Evolutionary conservation across 2,113 vertebrate genomes (phyloP), one percentile per base, ranked within the genome.

Genomic region (Trichomycterus rosablanca): DNA sequence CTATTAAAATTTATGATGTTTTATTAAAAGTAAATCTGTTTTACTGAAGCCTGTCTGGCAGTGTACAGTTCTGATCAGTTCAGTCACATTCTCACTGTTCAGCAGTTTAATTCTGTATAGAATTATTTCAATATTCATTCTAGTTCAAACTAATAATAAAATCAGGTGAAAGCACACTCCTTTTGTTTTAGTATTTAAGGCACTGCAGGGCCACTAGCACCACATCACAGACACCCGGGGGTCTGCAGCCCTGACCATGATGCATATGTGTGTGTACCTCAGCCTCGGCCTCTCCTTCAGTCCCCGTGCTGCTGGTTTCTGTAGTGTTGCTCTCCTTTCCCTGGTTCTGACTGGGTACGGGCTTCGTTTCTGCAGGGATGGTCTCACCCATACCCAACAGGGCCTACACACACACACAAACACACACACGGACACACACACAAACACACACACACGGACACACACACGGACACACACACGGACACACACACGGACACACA

Each of bases 301-400:
- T 14, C 9, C 2, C 46, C 14, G 18, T 12, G 14, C 4, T 50
- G 46, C 87, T 81, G 0, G 84, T 74, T 2, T 48, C 68, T 0
- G 58, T 26, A 15, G 75, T 59, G 26, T 66, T 78, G 0, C 75
- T 76, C 28, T 84, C 86, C 0, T 92, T 88, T 2, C 77, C 75
- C 4, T 88, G 88, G 0, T 50, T 78, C 0, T 72, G 73, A 1
- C 87, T 74, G 6, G 78, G 77, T 1, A 72, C 5, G 14, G 35
- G n/a, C 50, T 91, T 91, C 30, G 86, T 71, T 14, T 96, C 91
- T 0, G 84, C 77, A 0, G 89, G 89, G 2, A 91, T 89, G 11
- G 91, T 89, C 10, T 97, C 76, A 10, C 94, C 94, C 73, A 97
- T 90, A 70, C 93, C 92, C 66, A 92, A 91, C 56, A 98, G 72